phyloP scores from a whole-genome alignment of 2,797 vertebrate species.

The Gadopsis bispinosus region DNA sequence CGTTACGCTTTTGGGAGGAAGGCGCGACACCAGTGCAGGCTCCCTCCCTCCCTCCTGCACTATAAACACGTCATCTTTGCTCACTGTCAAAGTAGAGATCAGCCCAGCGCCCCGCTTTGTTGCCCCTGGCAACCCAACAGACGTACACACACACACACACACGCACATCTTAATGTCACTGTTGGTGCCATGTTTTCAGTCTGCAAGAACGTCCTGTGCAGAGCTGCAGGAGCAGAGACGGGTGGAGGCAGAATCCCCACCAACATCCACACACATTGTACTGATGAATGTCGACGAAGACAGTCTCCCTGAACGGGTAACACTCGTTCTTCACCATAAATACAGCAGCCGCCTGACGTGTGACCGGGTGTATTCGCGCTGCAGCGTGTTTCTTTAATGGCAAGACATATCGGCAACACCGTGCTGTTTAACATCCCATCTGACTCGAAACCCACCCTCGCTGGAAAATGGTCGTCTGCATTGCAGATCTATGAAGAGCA shows the following conservation, averaged over 20 bases:
- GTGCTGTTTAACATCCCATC: not conserved
- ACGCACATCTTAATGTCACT: not conserved
- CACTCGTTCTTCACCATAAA: not conserved
- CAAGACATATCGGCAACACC: no score
- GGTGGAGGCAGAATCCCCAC: not conserved
- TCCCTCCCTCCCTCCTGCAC: not conserved
- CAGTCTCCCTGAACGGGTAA: not conserved
- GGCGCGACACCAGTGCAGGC: not conserved
- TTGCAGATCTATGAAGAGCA: not conserved
- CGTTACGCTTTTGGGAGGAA: no score
- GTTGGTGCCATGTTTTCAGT: not conserved
- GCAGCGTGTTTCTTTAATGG: no score
- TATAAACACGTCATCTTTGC: not conserved
- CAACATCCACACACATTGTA: not conserved
- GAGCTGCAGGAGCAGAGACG: not conserved
- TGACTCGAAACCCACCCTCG: not conserved
- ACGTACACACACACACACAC: not conserved
- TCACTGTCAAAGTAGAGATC: slow-evolving; percentile 14
- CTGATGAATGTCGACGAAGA: no score
- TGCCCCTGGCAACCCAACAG: slow-evolving; percentile 6
- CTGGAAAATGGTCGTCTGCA: not conserved
- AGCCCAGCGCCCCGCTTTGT: not conserved
- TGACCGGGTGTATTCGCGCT: not conserved
- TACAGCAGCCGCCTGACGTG: not conserved
- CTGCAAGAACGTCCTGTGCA: not conserved